Percentiles rank a stretch among this genome's conserved stretches.
phyloP scores from a whole-genome alignment of 2,113 vertebrate genomes.

The Peromyscus polionotus region DNA sequence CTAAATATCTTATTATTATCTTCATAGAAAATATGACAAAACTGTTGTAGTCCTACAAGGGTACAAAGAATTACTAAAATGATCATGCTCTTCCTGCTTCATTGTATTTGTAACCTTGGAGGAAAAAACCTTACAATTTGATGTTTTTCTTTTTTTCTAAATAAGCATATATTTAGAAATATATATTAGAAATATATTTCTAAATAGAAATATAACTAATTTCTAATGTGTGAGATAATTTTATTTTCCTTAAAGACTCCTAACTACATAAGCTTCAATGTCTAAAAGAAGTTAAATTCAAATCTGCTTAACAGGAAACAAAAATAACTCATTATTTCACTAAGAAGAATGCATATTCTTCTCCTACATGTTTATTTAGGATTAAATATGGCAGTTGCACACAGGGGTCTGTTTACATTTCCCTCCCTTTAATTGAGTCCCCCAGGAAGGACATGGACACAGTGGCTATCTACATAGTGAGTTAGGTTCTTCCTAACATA shows the following conservation, averaged over 20 bases:
- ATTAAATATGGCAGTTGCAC: constrained; percentile 3
- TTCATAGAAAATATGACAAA: neutral
- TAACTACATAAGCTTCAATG: neutral
- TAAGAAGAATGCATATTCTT: neutral
- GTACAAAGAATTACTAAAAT: neutral
- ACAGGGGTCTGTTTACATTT: neutral
- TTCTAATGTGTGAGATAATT: neutral
- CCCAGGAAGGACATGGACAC: neutral
- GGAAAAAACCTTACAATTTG: neutral
- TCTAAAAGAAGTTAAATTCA: neutral
- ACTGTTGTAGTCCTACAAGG: neutral
- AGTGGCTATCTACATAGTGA: neutral
- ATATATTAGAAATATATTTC: no score
- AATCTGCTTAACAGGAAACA: neutral
- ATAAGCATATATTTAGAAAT: neutral
- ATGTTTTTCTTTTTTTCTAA: neutral
- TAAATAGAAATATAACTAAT: neutral
- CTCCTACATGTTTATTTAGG: neutral
- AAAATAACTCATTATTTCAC: constrained; percentile 29
- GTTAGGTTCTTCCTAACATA: neutral
- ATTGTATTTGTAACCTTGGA: neutral
- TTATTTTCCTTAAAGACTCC: neutral
- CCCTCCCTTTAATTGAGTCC: neutral
- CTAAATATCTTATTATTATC: neutral
- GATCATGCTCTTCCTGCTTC: neutral